phyloP scores from a whole-genome alignment of 2,888 invertebrate species.

The Electrophaes corylata region DNA sequence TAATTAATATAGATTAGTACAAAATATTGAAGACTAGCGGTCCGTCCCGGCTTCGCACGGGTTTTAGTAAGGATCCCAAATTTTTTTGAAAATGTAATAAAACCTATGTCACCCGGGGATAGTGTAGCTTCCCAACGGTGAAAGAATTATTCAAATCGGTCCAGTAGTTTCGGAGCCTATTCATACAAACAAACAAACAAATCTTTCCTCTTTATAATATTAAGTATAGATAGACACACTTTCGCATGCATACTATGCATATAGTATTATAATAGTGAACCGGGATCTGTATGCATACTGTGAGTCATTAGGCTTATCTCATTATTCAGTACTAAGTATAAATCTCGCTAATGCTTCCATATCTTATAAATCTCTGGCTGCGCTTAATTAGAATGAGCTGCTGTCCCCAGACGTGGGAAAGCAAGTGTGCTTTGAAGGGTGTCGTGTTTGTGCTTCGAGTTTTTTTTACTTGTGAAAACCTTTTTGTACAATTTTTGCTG shows the following conservation, averaged over 20 bases:
- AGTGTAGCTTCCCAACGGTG: no score
- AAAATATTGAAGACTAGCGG: no score
- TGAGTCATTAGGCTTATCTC: constrained; percentile 73
- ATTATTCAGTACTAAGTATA: constrained; percentile 77
- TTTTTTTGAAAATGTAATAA: no score
- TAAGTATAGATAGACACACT: no score
- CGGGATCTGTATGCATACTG: constrained; percentile 6
- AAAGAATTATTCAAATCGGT: no score
- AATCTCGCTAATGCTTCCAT: constrained; percentile 79
- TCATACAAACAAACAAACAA: no score
- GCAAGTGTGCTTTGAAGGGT: constrained; percentile 39
- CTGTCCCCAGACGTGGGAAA: constrained; percentile 40
- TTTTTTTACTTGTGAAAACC: constrained; percentile 10
- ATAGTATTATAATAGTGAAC: background rate
- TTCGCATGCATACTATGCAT: background rate
- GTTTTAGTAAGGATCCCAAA: no score
- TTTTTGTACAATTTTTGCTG: background rate
- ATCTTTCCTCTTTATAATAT: no score
- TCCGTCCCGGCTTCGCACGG: no score
- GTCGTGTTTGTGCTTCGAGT: constrained; percentile 34
- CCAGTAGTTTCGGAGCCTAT: no score
- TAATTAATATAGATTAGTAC: no score
- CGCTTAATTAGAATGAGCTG: constrained; percentile 78
- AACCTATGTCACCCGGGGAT: no score
- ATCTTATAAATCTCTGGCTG: constrained; percentile 78